Evolutionary conservation across 2,888 invertebrate species (phyloP).

Genomic region (Sinotaia quadrata): DNA sequence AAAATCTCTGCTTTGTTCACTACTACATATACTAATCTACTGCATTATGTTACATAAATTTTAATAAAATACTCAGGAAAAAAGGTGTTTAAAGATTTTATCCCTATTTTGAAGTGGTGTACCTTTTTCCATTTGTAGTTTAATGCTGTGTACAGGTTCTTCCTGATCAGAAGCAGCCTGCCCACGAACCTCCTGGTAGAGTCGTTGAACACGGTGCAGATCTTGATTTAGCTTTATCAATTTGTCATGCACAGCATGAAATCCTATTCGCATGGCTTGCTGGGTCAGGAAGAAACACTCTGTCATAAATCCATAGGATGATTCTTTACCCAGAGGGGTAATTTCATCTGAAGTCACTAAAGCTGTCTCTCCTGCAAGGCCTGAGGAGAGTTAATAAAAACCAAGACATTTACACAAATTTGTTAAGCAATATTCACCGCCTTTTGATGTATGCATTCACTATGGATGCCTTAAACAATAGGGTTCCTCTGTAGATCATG

Average conservation of each 20-base stretch:
- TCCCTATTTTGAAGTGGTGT: too few species aligned
- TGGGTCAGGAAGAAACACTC: conserved; percentile 94
- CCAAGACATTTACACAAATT: conserved; percentile 4
- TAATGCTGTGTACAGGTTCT: conserved; percentile 72
- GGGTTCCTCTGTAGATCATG: too few species aligned
- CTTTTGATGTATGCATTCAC: too few species aligned
- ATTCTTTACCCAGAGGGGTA: conserved; percentile 38
- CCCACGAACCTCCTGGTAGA: conserved; percentile 80
- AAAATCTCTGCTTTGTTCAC: not conserved
- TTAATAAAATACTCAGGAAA: too few species aligned
- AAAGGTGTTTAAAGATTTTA: too few species aligned
- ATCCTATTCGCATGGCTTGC: conserved; percentile 85
- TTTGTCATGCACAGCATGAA: conserved; percentile 74
- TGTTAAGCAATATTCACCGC: too few species aligned
- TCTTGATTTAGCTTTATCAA: conserved; percentile 77
- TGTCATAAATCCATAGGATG: conserved; percentile 80
- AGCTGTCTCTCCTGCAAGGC: conserved; percentile 81
- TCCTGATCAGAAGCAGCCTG: conserved; percentile 75
- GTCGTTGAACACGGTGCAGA: conserved; percentile 82
- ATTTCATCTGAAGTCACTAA: conserved; percentile 78
- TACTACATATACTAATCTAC: not conserved
- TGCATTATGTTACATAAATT: too few species aligned
- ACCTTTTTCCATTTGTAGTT: conserved; percentile 68
- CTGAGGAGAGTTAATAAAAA: conserved; percentile 38
- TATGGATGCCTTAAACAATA: too few species aligned